Evolutionary conservation across 1,140 invertebrate species (phyloP).

Genomic region (Galendromus occidentalis): DNA sequence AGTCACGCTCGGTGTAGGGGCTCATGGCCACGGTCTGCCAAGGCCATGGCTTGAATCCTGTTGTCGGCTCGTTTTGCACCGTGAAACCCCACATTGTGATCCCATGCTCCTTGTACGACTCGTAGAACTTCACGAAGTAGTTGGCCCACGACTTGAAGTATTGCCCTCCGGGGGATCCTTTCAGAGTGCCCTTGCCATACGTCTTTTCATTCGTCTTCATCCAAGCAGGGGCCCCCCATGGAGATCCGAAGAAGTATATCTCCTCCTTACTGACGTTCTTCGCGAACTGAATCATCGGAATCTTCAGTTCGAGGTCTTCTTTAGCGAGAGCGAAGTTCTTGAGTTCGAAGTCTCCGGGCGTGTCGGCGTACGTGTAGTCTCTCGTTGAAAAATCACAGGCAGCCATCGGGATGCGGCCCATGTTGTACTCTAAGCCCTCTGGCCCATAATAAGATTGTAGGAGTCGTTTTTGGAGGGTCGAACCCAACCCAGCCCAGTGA

Average conservation of each 20-base stretch:
- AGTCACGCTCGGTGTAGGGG: constrained; percentile 36
- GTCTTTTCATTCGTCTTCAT: constrained; percentile 63
- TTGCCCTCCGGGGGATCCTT: constrained; percentile 32
- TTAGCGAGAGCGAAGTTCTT: constrained; percentile 40
- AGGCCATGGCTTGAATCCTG: constrained; percentile 29
- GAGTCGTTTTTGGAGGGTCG: constrained; percentile 32
- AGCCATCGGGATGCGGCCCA: constrained; percentile 55
- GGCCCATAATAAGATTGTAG: constrained; percentile 14
- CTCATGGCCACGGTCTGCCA: constrained; percentile 57
- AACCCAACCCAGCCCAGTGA: constrained; percentile 42
- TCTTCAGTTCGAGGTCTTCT: constrained; percentile 48
- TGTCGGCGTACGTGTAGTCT: constrained; percentile 47
- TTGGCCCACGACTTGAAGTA: constrained; percentile 59
- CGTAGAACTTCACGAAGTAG: constrained; percentile 51
- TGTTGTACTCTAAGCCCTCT: constrained; percentile 42
- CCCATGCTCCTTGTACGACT: constrained; percentile 35
- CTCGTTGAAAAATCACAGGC: constrained; percentile 57
- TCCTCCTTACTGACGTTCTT: constrained; percentile 25
- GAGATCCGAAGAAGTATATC: constrained; percentile 40
- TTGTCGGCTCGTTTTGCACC: constrained; percentile 37
- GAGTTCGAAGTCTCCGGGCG: constrained; percentile 37
- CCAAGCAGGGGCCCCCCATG: constrained; percentile 73
- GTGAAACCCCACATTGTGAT: constrained; percentile 42
- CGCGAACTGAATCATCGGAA: constrained; percentile 41
- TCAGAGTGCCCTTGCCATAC: constrained; percentile 36